Evolutionary conservation across 2,888 invertebrate species (phyloP).

Genomic region (Drosophila engyochracea): DNA sequence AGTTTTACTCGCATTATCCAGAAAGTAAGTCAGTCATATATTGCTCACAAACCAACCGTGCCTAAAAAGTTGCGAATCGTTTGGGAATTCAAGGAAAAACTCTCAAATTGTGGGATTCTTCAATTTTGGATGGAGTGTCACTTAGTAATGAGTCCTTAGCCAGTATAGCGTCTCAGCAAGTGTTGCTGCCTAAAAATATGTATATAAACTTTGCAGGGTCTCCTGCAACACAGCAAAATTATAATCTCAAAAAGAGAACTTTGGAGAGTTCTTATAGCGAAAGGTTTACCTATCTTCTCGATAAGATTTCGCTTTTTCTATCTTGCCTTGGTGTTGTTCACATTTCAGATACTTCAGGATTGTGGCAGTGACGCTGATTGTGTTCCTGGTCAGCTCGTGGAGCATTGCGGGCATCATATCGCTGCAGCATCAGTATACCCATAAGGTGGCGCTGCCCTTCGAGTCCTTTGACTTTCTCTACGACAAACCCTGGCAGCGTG

Average conservation of each 20-base stretch:
- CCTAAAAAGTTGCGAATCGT: background rate
- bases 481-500: slow-evolving; percentile 93
- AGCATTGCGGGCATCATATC: slow-evolving; percentile 91
- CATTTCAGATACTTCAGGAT: slow-evolving; percentile 88
- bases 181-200: too few relatives aligned
- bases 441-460: slow-evolving; percentile 92
- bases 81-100: background rate
- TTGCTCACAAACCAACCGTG: background rate
- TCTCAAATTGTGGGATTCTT: background rate
- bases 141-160: background rate
- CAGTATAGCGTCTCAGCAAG: background rate
- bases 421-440: slow-evolving; percentile 90
- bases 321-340: background rate
- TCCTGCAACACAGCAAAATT: background rate
- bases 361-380: slow-evolving; percentile 87
- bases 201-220: too few relatives aligned
- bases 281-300: background rate
- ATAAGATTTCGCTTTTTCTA: background rate
- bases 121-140: background rate
- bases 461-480: slow-evolving; percentile 93
- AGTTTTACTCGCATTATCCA: slow-evolving; percentile 88
- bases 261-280: background rate
- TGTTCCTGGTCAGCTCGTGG: slow-evolving; percentile 91
- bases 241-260: background rate
- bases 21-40: slow-evolving; percentile 87